Evolutionary conservation across 1,140 invertebrate genomes (phyloP).

Genomic region (Caenorhabditis latens): DNA sequence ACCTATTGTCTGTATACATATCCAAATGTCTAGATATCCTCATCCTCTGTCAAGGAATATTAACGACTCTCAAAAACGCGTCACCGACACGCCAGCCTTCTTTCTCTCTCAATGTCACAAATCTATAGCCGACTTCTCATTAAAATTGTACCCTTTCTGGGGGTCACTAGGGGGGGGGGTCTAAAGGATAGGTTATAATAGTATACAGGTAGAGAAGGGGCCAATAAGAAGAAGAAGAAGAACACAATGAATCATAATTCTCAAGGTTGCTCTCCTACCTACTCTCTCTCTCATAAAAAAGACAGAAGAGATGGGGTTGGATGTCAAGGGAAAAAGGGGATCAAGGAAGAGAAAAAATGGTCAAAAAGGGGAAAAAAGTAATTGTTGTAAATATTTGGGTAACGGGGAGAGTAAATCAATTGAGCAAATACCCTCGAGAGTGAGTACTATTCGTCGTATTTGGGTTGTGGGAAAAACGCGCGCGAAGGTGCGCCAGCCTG

Average conservation of each 20-base stretch:
- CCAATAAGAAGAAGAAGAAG: too few species aligned
- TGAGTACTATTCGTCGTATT: too few species aligned
- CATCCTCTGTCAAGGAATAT: too few species aligned
- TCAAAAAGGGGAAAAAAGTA: too few species aligned
- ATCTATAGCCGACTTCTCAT: neutral
- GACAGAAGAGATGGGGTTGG: neutral
- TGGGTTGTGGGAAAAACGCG: too few species aligned
- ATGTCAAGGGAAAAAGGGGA: constrained; percentile 16
- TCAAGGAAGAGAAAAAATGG: neutral
- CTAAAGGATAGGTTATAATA: neutral
- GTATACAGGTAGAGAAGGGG: neutral
- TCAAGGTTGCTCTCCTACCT: constrained; percentile 23
- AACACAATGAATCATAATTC: constrained; percentile 47
- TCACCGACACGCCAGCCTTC: too few species aligned
- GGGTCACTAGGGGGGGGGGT: too few species aligned
- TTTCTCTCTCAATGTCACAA: neutral
- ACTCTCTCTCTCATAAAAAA: neutral
- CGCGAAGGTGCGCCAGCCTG: too few species aligned
- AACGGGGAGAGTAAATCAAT: constrained; percentile 19
- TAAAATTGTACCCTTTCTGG: neutral
- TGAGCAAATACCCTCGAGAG: neutral
- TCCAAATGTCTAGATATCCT: too few species aligned
- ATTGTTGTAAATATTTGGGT: too few species aligned
- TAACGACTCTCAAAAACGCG: too few species aligned
- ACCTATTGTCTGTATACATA: too few species aligned